A percentile compares a stretch with the other conserved stretches of the same genome.
Conservation (phyloP, 2,113 vertebrate species). For the Dromaius novaehollandiae region DNA sequence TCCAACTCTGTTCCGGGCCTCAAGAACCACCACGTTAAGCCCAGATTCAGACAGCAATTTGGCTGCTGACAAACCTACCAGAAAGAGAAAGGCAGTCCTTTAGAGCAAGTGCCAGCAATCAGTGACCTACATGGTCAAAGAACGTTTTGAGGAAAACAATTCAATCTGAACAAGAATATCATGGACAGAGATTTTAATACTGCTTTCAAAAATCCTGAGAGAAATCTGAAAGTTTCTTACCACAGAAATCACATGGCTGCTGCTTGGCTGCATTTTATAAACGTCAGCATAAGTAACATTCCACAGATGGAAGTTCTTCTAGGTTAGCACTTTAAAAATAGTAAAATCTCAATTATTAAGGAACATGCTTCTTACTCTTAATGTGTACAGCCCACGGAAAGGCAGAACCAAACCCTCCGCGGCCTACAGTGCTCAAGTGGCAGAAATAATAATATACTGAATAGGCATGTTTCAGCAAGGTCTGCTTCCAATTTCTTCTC, state of each 20-base stretch:
- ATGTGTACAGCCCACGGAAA: not conserved
- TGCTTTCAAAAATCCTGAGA: not conserved
- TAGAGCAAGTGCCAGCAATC: not conserved
- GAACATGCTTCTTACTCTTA: not conserved
- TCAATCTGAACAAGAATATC: not conserved
- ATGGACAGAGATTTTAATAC: not conserved
- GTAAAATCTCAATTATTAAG: not conserved
- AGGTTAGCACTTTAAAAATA: not conserved
- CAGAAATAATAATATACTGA: not conserved
- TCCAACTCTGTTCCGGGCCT: slow-evolving; percentile 83
- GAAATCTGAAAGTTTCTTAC: not conserved
- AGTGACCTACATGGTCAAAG: not conserved
- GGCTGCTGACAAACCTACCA: slow-evolving; percentile 81
- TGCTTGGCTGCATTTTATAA: not conserved
- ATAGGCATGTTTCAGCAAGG: not conserved
- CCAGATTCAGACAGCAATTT: slow-evolving; percentile 79
- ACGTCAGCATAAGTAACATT: not conserved
- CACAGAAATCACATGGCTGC: not conserved
- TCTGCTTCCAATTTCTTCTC: not conserved
- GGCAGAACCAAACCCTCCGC: not conserved
- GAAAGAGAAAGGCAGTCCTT: not conserved
- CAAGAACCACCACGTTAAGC: slow-evolving; percentile 79
- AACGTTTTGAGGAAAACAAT: not conserved
- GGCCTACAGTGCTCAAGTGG: not conserved
- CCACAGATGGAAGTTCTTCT: not conserved